Evolutionary conservation across 2,113 vertebrate genomes (phyloP).

Genomic region (Thymallus thymallus): DNA sequence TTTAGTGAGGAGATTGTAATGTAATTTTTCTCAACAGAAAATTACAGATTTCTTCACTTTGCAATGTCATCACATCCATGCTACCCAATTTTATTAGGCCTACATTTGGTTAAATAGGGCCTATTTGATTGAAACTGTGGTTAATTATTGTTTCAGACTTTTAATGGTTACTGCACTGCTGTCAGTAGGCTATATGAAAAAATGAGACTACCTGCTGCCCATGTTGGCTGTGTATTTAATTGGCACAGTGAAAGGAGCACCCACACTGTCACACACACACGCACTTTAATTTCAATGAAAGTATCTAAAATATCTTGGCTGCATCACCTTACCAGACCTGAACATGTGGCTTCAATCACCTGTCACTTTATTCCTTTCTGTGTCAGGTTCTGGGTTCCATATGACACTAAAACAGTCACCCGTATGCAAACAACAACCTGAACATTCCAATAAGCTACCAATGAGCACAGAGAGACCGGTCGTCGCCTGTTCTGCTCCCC

Average conservation of each 20-base stretch:
- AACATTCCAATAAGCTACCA: neutral
- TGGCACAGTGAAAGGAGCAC: neutral
- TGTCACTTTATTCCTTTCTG: neutral
- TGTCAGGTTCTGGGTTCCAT: neutral
- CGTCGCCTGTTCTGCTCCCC: neutral
- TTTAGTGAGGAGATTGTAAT: too few relatives aligned
- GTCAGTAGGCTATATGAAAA: constrained; percentile 15
- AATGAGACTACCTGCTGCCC: neutral
- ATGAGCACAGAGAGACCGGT: neutral
- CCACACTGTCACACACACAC: neutral
- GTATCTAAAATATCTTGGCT: neutral
- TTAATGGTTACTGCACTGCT: too few relatives aligned
- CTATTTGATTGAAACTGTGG: too few relatives aligned
- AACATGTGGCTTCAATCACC: constrained; percentile 42
- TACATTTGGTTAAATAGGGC: too few relatives aligned
- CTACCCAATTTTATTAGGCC: too few relatives aligned
- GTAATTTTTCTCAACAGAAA: too few relatives aligned
- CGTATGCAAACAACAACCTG: neutral
- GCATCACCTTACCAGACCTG: constrained; percentile 50
- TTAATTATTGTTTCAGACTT: too few relatives aligned
- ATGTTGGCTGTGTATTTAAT: neutral
- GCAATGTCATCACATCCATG: too few relatives aligned
- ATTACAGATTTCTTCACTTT: too few relatives aligned
- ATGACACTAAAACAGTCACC: neutral
- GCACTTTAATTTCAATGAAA: constrained; percentile 3